A percentile compares a stretch with the other conserved stretches of the same genome.
Conservation (phyloP, 2,797 vertebrate species). For the Perdix hodgsoniae region DNA sequence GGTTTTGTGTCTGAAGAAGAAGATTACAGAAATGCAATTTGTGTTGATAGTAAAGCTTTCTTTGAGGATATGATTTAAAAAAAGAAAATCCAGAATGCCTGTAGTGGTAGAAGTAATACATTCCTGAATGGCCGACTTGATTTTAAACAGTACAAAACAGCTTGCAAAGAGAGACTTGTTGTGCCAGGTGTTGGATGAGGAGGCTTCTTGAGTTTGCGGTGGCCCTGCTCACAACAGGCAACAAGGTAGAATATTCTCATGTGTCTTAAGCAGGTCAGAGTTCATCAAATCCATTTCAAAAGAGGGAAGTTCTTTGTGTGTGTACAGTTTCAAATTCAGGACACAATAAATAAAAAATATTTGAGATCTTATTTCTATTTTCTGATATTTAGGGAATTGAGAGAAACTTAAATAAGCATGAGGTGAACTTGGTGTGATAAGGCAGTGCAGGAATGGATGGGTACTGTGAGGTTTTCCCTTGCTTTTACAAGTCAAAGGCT, state of each 20-base stretch:
- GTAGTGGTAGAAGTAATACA: background rate
- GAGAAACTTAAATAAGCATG: background rate
- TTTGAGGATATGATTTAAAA: background rate
- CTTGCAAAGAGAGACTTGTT: background rate
- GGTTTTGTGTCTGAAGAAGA: background rate
- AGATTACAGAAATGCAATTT: background rate
- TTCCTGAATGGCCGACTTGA: background rate
- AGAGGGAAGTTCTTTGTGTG: background rate
- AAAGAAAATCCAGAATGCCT: background rate
- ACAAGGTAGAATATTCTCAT: background rate
- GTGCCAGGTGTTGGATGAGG: background rate
- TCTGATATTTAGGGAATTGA: background rate
- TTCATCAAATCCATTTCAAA: background rate
- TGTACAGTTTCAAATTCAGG: background rate
- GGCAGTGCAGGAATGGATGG: background rate
- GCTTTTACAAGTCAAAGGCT: background rate
- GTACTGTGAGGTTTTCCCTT: background rate
- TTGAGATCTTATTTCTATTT: background rate
- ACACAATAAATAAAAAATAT: background rate
- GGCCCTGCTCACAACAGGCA: background rate
- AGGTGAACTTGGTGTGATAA: background rate
- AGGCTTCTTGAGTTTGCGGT: background rate
- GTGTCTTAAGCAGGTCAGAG: fast-evolving
- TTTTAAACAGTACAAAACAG: background rate
- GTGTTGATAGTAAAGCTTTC: background rate